These are phyloP conservation scores for Chymomyza amoena DNA, from an alignment of 2,888 invertebrate genomes.

Conservation along the genomic window DNA sequence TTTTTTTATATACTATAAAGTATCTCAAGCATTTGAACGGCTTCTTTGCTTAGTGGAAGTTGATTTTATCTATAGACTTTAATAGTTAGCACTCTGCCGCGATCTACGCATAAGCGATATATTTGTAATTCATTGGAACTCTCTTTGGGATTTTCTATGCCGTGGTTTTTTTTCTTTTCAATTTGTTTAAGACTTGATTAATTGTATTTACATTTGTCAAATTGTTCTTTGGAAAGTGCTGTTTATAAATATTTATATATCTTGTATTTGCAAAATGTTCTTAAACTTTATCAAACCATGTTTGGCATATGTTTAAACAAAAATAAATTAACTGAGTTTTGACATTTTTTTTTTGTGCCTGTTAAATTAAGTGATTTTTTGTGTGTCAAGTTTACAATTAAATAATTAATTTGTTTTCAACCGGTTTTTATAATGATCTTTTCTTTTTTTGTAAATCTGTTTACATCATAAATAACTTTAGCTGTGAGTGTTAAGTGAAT, in stretches of 20 bases:
- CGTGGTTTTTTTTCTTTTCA: background rate
- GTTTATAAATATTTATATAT: background rate
- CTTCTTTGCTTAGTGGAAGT: slow-evolving; percentile 11
- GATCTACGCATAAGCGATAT: slow-evolving; percentile 9
- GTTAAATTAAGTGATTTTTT: slow-evolving; percentile 26
- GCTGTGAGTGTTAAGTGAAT: background rate
- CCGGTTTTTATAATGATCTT: background rate
- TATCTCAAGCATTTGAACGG: slow-evolving; percentile 13
- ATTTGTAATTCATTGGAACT: slow-evolving; percentile 20
- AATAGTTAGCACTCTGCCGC: slow-evolving; percentile 22
- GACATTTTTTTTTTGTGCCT: slow-evolving; percentile 18
- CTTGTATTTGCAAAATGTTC: background rate
- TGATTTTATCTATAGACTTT: slow-evolving; percentile 21
- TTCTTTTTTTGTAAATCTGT: background rate
- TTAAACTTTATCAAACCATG: background rate
- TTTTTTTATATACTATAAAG: background rate
- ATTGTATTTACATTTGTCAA: background rate
- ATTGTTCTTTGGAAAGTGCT: background rate
- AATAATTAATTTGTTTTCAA: background rate
- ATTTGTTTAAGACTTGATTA: background rate
- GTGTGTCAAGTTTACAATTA: slow-evolving; percentile 53
- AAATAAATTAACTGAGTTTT: background rate
- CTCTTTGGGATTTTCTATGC: slow-evolving; percentile 3
- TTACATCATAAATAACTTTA: background rate
- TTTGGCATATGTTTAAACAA: background rate